Evolutionary conservation across 2,113 vertebrate species (phyloP).

Genomic region (Platysteira castanea): DNA sequence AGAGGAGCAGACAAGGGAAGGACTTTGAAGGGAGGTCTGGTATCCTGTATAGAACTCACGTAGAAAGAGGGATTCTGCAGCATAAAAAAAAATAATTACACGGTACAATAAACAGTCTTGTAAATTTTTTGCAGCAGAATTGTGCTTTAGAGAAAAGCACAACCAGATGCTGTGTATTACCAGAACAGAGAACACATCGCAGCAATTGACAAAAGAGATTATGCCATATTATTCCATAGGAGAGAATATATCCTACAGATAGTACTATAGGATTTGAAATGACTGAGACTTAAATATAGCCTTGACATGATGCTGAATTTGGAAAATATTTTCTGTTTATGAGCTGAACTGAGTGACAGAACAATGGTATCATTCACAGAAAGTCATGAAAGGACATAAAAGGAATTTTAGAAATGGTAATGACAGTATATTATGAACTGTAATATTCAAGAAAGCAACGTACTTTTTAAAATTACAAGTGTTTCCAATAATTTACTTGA

Average conservation of each 20-base stretch:
- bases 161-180: not conserved
- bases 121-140: not conserved
- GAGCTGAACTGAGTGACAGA: not conserved
- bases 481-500: not conserved
- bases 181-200: not conserved
- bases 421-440: not conserved
- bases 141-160: not conserved
- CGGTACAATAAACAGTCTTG: not conserved
- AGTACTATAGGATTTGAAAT: not conserved
- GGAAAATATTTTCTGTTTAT: conserved; percentile 26
- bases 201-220: not conserved
- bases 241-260: not conserved
- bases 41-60: not conserved
- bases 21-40: not conserved
- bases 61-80: not conserved
- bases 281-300: not conserved
- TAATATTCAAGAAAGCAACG: not conserved
- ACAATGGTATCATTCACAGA: conserved; percentile 30
- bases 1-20: not conserved
- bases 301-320: not conserved
- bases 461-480: not conserved
- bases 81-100: not conserved
- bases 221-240: not conserved
- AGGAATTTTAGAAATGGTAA: not conserved
- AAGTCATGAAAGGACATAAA: not conserved